phyloP scores from a whole-genome alignment of 2,797 vertebrate genomes.

The Anabas testudineus region DNA sequence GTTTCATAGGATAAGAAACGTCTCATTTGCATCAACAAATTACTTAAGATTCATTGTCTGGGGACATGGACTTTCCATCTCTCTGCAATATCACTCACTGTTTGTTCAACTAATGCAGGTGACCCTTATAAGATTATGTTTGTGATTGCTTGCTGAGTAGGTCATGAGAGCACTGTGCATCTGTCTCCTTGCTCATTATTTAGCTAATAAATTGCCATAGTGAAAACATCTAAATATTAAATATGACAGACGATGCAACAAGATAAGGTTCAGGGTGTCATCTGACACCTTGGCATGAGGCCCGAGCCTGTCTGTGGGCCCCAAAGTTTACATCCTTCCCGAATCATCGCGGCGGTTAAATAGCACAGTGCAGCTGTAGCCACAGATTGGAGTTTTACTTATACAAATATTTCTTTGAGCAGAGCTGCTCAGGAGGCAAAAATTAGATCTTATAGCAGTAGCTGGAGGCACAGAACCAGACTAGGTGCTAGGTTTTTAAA shows the following conservation, averaged over 20 bases:
- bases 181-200: conserved; percentile 61
- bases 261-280: conserved; percentile 68
- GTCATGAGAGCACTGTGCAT: conserved; percentile 56
- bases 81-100: conserved; percentile 6
- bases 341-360: conserved; percentile 69
- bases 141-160: conserved; percentile 48
- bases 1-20: too few species aligned
- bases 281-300: conserved; percentile 62
- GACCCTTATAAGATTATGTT: conserved; percentile 61
- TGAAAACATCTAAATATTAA: conserved; percentile 78
- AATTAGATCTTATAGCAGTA: conserved; percentile 21
- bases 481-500: not conserved
- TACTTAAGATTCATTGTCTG: too few species aligned
- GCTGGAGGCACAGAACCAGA: conserved; percentile 13
- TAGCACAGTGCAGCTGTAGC: conserved; percentile 74
- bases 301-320: conserved; percentile 37
- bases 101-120: conserved; percentile 59
- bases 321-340: conserved; percentile 60
- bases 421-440: conserved; percentile 41
- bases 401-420: conserved; percentile 58
- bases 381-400: conserved; percentile 71
- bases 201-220: conserved; percentile 66
- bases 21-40: too few species aligned
- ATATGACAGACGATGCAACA: conserved; percentile 71
- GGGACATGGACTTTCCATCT: not conserved